These are phyloP conservation scores for Drosophila conformis DNA, from an alignment of 2,888 invertebrate genomes.

Conservation along the genomic window DNA sequence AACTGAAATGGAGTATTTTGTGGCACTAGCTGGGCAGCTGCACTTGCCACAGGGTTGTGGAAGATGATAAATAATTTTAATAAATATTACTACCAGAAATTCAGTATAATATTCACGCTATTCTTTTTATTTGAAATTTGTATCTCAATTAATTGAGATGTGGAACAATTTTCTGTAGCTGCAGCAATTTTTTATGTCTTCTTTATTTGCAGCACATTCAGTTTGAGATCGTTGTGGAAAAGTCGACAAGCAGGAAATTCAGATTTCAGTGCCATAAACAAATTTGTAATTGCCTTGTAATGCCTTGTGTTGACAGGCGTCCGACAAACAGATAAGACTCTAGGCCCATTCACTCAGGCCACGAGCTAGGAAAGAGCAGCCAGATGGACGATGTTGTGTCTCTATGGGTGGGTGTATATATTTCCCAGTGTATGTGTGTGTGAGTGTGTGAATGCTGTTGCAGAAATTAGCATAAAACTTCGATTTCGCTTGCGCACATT, in stretches of 20 bases:
- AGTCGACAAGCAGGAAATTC: constrained; percentile 21
- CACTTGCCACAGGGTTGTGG: not conserved
- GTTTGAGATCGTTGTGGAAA: constrained; percentile 16
- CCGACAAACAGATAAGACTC: constrained; percentile 72
- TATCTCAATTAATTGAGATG: not conserved
- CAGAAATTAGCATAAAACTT: constrained; percentile 77
- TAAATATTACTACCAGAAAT: not conserved
- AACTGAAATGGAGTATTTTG: not conserved
- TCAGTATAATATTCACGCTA: not conserved
- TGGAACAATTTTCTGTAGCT: not conserved
- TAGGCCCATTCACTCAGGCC: constrained; percentile 32
- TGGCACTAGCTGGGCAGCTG: not conserved
- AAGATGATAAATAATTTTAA: not conserved
- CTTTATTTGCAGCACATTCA: not conserved
- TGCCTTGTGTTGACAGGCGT: constrained; percentile 78
- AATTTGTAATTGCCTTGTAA: constrained; percentile 81
- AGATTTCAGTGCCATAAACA: constrained; percentile 71
- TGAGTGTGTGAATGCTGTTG: constrained; percentile 12
- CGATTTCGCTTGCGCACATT: constrained; percentile 69
- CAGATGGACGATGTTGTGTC: constrained; percentile 23
- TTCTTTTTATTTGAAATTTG: not conserved
- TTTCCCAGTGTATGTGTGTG: constrained; percentile 1
- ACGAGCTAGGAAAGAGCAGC: constrained; percentile 24
- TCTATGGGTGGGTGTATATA: constrained; percentile 3
- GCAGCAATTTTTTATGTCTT: not conserved